Conservation (phyloP, 2,888 invertebrate species). For the Lissocephala sabroskyi region DNA sequence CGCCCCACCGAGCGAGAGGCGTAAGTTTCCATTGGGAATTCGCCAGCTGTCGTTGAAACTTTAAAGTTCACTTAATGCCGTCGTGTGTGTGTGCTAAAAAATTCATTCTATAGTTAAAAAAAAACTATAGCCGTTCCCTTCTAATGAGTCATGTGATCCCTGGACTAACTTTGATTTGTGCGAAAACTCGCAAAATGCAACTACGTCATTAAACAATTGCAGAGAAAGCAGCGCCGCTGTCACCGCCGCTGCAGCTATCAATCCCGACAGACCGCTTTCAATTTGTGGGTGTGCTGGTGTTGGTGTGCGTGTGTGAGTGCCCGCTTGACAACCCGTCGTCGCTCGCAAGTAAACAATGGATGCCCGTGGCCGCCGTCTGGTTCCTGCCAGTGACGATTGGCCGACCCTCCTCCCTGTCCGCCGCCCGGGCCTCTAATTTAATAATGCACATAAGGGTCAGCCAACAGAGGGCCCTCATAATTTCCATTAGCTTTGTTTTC, state of each 20-base stretch:
- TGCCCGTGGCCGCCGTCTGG: no score
- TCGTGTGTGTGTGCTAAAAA: no score
- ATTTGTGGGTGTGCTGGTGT: slow-evolving; percentile 6
- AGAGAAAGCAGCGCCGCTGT: slow-evolving; percentile 25
- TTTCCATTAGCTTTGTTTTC: no score
- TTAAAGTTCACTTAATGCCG: background rate
- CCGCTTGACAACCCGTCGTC: slow-evolving; percentile 42
- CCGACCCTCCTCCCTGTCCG: background rate
- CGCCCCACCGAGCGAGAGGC: slow-evolving; percentile 14
- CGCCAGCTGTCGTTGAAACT: slow-evolving; percentile 1
- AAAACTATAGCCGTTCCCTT: background rate
- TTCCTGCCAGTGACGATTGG: no score
- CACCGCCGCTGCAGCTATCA: no score
- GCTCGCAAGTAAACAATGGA: no score
- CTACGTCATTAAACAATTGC: slow-evolving; percentile 26
- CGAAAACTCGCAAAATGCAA: slow-evolving; percentile 25
- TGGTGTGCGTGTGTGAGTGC: slow-evolving; percentile 18
- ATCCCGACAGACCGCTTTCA: no score
- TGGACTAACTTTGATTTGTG: slow-evolving; percentile 14
- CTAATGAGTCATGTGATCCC: slow-evolving; percentile 33
- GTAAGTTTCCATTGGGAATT: background rate
- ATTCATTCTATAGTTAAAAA: no score
- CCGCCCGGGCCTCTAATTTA: slow-evolving; percentile 36
- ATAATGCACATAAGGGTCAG: slow-evolving; percentile 27
- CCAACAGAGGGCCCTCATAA: no score